A percentile compares a stretch with the other conserved stretches of the same genome.
Evolutionary conservation across 2,888 invertebrate genomes (phyloP).

Genomic region (Melangyna quadrimaculata): DNA sequence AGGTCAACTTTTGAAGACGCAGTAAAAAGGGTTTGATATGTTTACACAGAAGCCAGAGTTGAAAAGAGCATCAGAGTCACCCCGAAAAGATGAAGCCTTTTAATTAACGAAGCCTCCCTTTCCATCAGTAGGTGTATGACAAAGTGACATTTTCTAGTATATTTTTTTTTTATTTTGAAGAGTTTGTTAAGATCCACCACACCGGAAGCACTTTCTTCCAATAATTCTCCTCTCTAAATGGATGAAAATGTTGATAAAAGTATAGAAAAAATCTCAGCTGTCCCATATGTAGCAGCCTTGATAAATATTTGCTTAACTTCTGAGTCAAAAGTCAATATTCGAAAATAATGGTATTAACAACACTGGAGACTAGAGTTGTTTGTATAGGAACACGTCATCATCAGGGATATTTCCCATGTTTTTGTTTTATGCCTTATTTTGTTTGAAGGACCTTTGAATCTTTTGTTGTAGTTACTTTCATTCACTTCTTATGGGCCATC

Average conservation of each 20-base stretch:
- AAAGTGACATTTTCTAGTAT: neutral
- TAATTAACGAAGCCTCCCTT: conserved; percentile 1
- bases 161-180: neutral
- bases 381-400: neutral
- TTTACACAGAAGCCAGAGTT: conserved; percentile 17
- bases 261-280: conserved; percentile 56
- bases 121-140: neutral
- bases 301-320: conserved; percentile 63
- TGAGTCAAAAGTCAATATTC: conserved; percentile 36
- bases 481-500: neutral
- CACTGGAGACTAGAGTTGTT: neutral
- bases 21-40: conserved; percentile 9
- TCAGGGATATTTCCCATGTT: conserved; percentile 42
- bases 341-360: neutral
- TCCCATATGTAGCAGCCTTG: conserved; percentile 20
- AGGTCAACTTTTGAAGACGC: neutral
- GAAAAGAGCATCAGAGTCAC: neutral
- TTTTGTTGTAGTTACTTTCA: neutral
- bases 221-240: neutral
- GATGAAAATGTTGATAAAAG: conserved; percentile 17
- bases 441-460: neutral
- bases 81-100: neutral
- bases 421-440: neutral
- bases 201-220: conserved; percentile 15
- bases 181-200: neutral